A percentile compares a stretch with the other conserved stretches of the same genome.
These are phyloP conservation scores for Hesperia comma DNA, from an alignment of 2,888 invertebrate species.

Conservation along the genomic window DNA sequence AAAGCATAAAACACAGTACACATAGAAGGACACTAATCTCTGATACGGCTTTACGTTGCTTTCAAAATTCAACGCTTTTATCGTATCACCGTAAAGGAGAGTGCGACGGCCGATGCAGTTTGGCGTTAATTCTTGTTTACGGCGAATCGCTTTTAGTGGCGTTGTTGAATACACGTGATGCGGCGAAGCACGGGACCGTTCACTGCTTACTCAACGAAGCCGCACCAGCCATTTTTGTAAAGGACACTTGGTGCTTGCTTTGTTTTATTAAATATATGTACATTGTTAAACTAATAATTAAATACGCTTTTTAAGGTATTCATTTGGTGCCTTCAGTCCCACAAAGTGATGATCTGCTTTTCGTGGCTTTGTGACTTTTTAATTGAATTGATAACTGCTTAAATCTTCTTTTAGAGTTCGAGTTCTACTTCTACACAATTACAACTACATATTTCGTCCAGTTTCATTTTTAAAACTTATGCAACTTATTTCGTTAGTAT, in stretches of 20 bases:
- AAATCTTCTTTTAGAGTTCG: no score
- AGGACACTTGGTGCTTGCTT: not conserved
- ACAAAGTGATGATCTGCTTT: no score
- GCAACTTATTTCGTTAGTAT: no score
- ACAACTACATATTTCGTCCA: no score
- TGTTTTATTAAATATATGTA: not conserved
- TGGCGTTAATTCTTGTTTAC: conserved; percentile 81
- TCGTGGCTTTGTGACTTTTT: no score
- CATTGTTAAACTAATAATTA: no score
- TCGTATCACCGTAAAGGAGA: conserved; percentile 77
- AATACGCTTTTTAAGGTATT: no score
- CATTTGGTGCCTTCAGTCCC: no score
- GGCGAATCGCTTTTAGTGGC: conserved; percentile 79
- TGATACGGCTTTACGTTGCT: conserved; percentile 43
- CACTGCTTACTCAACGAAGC: conserved; percentile 44
- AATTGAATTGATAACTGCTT: no score
- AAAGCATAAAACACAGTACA: not conserved
- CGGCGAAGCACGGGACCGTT: conserved; percentile 61
- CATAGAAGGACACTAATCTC: conserved; percentile 4
- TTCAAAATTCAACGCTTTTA: conserved; percentile 70
- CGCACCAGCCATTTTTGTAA: conserved; percentile 1
- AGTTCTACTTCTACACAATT: no score
- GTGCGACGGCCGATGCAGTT: conserved; percentile 77
- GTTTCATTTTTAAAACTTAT: no score
- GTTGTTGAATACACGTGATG: conserved; percentile 60